Evolutionary conservation across 2,888 invertebrate genomes (phyloP), one percentile per base, ranked within the genome.

Genomic region (Rambutsinella grinnellia): DNA sequence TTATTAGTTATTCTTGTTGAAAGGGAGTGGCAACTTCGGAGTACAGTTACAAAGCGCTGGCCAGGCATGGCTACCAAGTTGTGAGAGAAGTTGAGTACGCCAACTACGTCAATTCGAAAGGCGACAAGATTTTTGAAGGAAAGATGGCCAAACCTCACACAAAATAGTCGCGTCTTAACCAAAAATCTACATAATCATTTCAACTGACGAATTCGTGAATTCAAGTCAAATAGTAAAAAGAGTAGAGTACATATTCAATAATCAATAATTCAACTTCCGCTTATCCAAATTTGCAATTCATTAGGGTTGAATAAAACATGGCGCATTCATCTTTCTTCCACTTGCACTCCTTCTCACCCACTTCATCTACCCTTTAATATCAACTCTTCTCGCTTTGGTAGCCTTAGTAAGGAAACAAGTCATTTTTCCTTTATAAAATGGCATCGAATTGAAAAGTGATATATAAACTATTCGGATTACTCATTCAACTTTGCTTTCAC

Each of bases 1-100:
- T 17, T 21, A 46, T 21, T 19, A 23, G 6, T 44, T 15, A 3
- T 26, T 57, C 3, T 0, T 58, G n/a, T 58, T 51, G n/a, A 1
- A 8, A 78, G 78, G 51, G 47, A 13, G 47, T 63, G n/a, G 21
- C 46, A n/a, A 72, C 68, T 0, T 78, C 78, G 1, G 72, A 67
- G 28, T 78, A 47, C 36, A 72, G 78, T 19, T 68, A 63, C 21
- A 54, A 63, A 8, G 21, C 46, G 2, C 68, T 57, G 27, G 2
- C 17, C 13, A 72, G 51, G 21, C 28, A 49, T 44, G 68, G 63
- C 8, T 78, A 68, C 15, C 66, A 72, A 23, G 26, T 49, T 1
- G 46, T 72, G 13, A 51, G 44, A 17, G 78, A 78, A 54, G 36
- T 68, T 15, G 66, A 63, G 21, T 78, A 78, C 46, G 58, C 24